phyloP scores from a whole-genome alignment of 1,140 invertebrate species.

The Geopemphigus sp. region DNA sequence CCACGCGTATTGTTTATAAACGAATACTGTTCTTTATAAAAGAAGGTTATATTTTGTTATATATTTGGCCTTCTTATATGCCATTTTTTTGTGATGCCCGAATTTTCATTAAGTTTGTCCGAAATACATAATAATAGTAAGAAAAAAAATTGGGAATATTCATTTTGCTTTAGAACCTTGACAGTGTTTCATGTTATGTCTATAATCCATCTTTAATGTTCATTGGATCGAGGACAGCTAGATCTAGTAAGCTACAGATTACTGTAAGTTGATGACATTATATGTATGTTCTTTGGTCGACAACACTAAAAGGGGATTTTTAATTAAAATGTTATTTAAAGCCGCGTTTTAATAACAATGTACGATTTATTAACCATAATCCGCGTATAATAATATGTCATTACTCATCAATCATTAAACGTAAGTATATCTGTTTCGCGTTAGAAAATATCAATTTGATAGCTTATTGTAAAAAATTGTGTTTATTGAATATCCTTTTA shows the following conservation, averaged over 20 bases:
- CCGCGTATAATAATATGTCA: no score
- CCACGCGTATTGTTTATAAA: not conserved
- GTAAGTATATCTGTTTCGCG: no score
- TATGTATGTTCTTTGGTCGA: not conserved
- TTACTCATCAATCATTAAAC: no score
- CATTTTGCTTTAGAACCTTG: conserved; percentile 20
- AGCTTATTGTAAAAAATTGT: no score
- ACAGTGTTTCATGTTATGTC: conserved; percentile 8
- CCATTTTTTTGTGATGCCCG: not conserved
- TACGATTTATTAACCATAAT: not conserved
- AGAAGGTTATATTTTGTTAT: conserved; percentile 21
- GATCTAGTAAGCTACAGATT: conserved; percentile 32
- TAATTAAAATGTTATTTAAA: conserved; percentile 15
- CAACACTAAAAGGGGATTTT: not conserved
- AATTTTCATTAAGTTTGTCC: conserved; percentile 14
- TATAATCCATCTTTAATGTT: conserved; percentile 28
- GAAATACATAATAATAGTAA: not conserved
- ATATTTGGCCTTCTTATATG: not conserved
- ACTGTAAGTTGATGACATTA: not conserved
- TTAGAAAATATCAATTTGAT: no score
- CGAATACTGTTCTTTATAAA: not conserved
- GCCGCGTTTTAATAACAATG: not conserved
- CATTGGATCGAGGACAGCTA: conserved; percentile 43
- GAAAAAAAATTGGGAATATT: conserved; percentile 12
- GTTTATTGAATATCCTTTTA: no score